These are phyloP conservation scores for Capricornis sumatraensis DNA, from an alignment of 2,113 vertebrate species.

Conservation along the genomic window DNA sequence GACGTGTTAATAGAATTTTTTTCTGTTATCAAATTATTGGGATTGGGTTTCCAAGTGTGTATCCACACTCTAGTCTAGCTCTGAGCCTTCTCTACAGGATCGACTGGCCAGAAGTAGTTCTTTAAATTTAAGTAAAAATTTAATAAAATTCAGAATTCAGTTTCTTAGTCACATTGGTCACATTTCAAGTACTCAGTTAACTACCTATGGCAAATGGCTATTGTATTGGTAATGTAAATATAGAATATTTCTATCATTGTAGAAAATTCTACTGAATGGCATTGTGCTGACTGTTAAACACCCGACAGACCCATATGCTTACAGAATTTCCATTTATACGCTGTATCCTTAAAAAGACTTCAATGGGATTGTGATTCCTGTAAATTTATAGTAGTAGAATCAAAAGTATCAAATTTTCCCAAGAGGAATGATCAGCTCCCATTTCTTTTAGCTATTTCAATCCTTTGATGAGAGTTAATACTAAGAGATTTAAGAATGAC, in stretches of 20 bases:
- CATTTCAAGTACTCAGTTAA: background rate
- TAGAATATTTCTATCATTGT: background rate
- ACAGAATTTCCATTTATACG: background rate
- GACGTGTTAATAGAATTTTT: background rate
- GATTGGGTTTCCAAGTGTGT: background rate
- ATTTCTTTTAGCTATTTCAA: background rate
- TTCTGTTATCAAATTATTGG: background rate
- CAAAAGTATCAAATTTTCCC: background rate
- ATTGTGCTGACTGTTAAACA: background rate
- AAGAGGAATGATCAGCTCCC: background rate
- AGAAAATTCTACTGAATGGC: background rate
- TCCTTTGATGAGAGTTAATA: background rate
- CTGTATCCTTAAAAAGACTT: background rate
- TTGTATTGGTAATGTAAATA: background rate
- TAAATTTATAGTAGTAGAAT: slow-evolving; percentile 1
- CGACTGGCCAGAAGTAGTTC: background rate
- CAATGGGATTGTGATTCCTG: background rate
- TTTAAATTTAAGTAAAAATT: background rate
- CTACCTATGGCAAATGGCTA: background rate
- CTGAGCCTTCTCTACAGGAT: background rate
- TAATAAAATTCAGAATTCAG: background rate
- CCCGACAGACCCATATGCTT: background rate
- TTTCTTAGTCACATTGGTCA: background rate
- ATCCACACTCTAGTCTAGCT: background rate
- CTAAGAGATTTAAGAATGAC: background rate